These are phyloP conservation scores for Steinernema scapterisci DNA, from an alignment of 2,888 invertebrate species.

Conservation along the genomic window DNA sequence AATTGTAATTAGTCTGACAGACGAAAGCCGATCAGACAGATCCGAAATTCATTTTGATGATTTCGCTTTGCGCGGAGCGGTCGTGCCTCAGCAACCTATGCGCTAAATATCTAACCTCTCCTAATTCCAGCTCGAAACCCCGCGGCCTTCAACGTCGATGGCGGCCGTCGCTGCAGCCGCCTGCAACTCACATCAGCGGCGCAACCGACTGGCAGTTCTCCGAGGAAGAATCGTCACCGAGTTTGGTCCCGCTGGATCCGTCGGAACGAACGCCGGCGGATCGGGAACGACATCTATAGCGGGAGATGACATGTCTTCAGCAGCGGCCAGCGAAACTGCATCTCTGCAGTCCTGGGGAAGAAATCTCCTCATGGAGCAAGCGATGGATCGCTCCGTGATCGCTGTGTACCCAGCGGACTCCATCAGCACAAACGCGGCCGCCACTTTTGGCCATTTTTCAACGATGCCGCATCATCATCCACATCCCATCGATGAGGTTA, in stretches of 20 bases:
- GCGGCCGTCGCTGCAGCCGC: conserved; percentile 17
- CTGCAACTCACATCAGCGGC: conserved; percentile 19
- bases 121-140: conserved; percentile 5
- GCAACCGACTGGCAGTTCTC: conserved; percentile 40
- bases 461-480: neutral
- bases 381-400: conserved; percentile 26
- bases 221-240: conserved; percentile 42
- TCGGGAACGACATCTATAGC: conserved; percentile 34
- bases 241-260: conserved; percentile 34
- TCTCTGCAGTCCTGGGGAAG: conserved; percentile 48
- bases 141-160: conserved; percentile 6
- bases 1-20: no score
- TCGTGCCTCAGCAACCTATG: no score
- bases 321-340: conserved; percentile 40
- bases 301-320: conserved; percentile 37
- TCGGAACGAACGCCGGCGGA: conserved; percentile 30
- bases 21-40: no score
- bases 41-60: no score
- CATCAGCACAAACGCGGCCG: conserved; percentile 37
- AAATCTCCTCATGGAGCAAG: conserved; percentile 40
- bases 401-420: conserved; percentile 43
- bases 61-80: no score
- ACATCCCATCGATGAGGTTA: neutral
- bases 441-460: conserved; percentile 7
- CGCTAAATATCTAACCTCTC: neutral